Evolutionary conservation across 1,140 invertebrate genomes (phyloP), one percentile per base, ranked within the genome.

Genomic region (Hyles euphorbiae): DNA sequence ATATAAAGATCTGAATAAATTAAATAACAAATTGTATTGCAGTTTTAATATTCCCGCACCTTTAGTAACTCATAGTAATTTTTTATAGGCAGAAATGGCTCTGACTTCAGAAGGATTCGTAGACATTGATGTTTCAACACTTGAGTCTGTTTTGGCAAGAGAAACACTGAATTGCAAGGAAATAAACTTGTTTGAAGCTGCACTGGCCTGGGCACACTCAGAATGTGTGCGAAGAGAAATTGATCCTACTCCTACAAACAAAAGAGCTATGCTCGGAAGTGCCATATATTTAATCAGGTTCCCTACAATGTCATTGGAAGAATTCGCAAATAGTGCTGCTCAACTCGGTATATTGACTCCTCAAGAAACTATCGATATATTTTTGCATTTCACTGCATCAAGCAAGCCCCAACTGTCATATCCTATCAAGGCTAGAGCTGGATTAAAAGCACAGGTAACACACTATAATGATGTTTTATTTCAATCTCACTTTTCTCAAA

Each of bases 81-180:
- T 70, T 88, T 90, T 91, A 58, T 91, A 97, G 95, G 96, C 96
- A 76, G 96, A 97, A 91, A 96, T 97, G 94, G 96, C 96, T 53
- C 91, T 98, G 65, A 94, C 94, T 72, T 97, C 96, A n/a, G 96
- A 98, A 78, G 96, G 96, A 62, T 97, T 98, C 90, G 93, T 96
- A 61, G 96, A 98, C 78, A 97, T 98, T 76, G 96, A 98, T 87
- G 93, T 95, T 68, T 94, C 95, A 58, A 98, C 96, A 2, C 91
- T 98, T 56, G 94, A 96, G 81, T 96, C 94, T 44, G 96, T 98
- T 67, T 90, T 98, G 62, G 94, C 93, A 51, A 91, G 96, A 62
- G 96, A 98, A 89, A 97, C 96, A 3, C 89, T 98, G 40, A 97
- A 97, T 83, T 97, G 96, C 83, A 96, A 96, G 83, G 96, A 97